Conservation (phyloP, 2,888 invertebrate species). For the Microchrysa polita region DNA sequence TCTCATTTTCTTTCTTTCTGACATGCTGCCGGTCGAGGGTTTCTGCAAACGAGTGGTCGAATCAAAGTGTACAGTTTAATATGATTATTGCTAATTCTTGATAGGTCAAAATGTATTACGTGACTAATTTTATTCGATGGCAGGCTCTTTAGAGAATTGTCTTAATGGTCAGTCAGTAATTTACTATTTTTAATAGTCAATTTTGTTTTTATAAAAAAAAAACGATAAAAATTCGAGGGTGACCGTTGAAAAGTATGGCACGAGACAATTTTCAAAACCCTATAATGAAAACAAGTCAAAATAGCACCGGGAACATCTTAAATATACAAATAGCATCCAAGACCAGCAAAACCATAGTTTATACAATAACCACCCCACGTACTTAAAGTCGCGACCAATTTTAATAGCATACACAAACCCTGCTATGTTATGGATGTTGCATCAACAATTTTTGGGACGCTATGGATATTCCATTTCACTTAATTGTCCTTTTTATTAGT, state of each 20-base stretch:
- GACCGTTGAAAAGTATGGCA: neutral
- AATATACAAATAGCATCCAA: too few relatives aligned
- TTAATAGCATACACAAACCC: constrained; percentile 10
- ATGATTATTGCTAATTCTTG: constrained; percentile 44
- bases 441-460: constrained; percentile 36
- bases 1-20: neutral
- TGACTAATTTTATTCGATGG: constrained; percentile 46
- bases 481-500: constrained; percentile 47
- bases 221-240: constrained; percentile 27
- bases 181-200: constrained; percentile 12
- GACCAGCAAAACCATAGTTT: too few relatives aligned
- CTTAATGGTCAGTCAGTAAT: constrained; percentile 38
- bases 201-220: constrained; percentile 5
- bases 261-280: too few relatives aligned
- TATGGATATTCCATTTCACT: constrained; percentile 42
- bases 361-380: too few relatives aligned
- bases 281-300: too few relatives aligned
- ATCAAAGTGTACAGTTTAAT: constrained; percentile 23
- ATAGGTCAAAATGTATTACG: constrained; percentile 41
- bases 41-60: neutral
- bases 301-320: too few relatives aligned
- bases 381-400: constrained; percentile 9
- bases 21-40: neutral
- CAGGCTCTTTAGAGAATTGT: constrained; percentile 37
- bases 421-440: neutral